A percentile compares a stretch with the other conserved stretches of the same genome.
phyloP scores from a whole-genome alignment of 2,113 vertebrate genomes.

The Chaetorhynchus papuensis region DNA sequence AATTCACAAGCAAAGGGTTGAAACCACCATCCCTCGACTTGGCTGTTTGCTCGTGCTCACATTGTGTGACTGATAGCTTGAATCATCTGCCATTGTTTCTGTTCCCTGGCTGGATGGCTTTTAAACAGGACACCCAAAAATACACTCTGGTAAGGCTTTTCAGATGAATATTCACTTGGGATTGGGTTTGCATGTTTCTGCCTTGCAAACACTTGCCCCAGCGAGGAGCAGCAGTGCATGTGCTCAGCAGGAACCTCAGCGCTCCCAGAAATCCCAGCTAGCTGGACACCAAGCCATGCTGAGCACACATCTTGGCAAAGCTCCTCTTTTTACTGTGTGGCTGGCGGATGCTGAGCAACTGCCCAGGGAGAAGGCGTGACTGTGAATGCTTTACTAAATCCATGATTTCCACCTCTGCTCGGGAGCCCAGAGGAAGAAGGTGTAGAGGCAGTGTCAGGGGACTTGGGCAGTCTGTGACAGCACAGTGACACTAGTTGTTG shows the following conservation, averaged over 20 bases:
- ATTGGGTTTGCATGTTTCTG: background rate
- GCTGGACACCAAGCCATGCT: background rate
- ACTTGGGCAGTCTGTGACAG: too few relatives aligned
- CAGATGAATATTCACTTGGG: background rate
- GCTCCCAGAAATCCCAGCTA: background rate
- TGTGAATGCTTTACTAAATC: too few relatives aligned
- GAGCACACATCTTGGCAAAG: constrained; percentile 29
- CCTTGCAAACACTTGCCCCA: background rate
- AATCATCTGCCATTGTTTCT: constrained; percentile 50
- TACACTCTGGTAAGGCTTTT: constrained; percentile 8
- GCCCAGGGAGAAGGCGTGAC: too few relatives aligned
- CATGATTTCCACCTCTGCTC: too few relatives aligned
- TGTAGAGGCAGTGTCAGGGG: too few relatives aligned
- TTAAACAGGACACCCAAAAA: constrained; percentile 29
- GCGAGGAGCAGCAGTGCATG: background rate
- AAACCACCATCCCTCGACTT: background rate
- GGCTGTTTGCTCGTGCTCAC: background rate
- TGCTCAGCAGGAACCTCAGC: background rate
- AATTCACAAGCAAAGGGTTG: background rate
- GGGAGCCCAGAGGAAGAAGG: too few relatives aligned
- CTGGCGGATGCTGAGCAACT: background rate
- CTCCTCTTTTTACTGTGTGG: background rate
- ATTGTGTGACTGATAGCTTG: background rate
- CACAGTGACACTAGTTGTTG: too few relatives aligned
- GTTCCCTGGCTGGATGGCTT: background rate